Conservation (phyloP, 2,113 vertebrate species). For the Donacobius atricapilla region DNA sequence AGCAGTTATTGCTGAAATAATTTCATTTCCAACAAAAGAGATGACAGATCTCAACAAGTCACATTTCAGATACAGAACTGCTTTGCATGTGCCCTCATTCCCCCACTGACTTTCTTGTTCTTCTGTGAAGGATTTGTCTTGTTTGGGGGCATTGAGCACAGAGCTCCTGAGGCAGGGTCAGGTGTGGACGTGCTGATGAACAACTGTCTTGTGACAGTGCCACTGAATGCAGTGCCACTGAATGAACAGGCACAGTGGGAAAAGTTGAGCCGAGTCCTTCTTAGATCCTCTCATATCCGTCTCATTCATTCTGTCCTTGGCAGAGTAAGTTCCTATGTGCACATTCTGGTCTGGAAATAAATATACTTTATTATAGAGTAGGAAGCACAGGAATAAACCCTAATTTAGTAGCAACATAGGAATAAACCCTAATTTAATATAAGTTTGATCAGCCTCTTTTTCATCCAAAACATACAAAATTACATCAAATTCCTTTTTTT, state of each 20-base stretch:
- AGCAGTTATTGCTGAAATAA: not conserved
- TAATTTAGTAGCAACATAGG: not conserved
- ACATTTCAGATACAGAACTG: not conserved
- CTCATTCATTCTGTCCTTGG: not conserved
- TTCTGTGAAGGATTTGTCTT: not conserved
- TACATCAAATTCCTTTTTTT: not conserved
- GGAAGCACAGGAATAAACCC: not conserved
- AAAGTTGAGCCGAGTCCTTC: not conserved
- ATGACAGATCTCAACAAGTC: not conserved
- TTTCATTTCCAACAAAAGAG: not conserved
- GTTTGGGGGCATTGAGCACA: not conserved
- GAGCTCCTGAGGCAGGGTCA: not conserved
- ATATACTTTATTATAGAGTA: not conserved
- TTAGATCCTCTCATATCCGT: not conserved
- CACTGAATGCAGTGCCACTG: not conserved
- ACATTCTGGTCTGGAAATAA: not conserved
- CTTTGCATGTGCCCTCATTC: not conserved
- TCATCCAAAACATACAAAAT: not conserved
- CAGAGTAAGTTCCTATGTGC: not conserved
- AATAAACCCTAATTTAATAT: not conserved
- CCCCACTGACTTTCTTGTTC: not conserved
- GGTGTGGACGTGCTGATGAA: not conserved
- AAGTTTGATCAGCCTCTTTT: not conserved
- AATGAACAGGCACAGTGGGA: accelerated
- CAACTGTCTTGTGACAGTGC: not conserved